Evolutionary conservation across 2,888 invertebrate genomes (phyloP).

Genomic region (Drosophila mayaguana): DNA sequence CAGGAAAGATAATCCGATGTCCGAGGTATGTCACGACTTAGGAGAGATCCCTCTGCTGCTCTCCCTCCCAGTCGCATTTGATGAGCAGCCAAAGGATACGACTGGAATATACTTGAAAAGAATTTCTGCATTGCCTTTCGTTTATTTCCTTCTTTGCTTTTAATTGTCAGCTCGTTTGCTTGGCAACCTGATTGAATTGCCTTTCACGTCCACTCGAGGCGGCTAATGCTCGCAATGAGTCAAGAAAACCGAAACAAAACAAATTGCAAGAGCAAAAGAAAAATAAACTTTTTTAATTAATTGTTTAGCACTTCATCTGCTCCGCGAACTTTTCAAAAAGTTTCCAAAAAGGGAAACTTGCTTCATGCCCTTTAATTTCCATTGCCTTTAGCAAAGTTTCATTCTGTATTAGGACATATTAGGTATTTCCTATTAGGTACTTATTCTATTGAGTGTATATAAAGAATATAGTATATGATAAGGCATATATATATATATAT

Average conservation of each 20-base stretch:
- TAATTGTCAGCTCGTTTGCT: constrained; percentile 12
- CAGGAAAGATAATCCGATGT: too few species aligned
- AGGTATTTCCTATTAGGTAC: too few species aligned
- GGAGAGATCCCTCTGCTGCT: neutral
- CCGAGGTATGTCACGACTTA: neutral
- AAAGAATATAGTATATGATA: too few species aligned
- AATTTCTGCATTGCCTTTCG: neutral
- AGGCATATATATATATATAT: too few species aligned
- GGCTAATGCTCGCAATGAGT: constrained; percentile 21
- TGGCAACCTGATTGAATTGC: constrained; percentile 45
- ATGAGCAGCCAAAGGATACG: neutral
- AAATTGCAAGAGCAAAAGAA: constrained; percentile 1
- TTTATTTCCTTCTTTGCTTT: neutral
- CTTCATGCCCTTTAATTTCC: constrained; percentile 1
- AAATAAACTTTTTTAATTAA: constrained; percentile 74
- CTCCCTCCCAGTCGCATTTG: neutral
- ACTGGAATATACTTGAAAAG: neutral
- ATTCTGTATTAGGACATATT: too few species aligned
- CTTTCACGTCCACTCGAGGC: constrained; percentile 42
- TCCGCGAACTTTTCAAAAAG: constrained; percentile 28
- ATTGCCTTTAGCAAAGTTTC: too few species aligned
- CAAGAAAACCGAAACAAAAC: constrained; percentile 10
- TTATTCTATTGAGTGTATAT: too few species aligned
- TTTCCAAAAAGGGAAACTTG: constrained; percentile 19
- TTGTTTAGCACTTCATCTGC: constrained; percentile 74